Evolutionary conservation across 2,888 invertebrate genomes (phyloP), one percentile per base, ranked within the genome.

Genomic region (Drosophila maculinotata): DNA sequence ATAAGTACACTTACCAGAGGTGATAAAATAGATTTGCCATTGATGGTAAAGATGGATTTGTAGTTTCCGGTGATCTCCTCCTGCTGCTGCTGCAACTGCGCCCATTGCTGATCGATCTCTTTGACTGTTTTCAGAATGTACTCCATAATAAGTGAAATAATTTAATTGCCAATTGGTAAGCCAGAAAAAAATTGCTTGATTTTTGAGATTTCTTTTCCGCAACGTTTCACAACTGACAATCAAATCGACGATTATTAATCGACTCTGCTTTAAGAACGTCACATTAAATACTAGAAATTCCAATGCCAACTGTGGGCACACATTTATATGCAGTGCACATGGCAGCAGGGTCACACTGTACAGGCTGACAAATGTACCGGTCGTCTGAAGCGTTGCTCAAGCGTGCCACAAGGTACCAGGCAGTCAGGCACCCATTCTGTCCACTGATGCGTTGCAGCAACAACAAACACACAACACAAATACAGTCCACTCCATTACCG

Each of bases 401-500:
- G 78, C 78, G 59, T 78, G 86, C 72, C 63, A 57, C 62, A 76
- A 76, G 72, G 66, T 76, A 64, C 51, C 28, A 45, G 45, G 14
- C 48, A 17, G 17, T 41, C 23, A 33, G 26, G 26, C 23, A 36
- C 15, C n/a, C n/a, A n/a, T n/a, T n/a, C n/a, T 8, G 58, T 26
- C 49, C 48, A 57, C 44, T 44, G 38, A 58, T 48, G 71, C 71
- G 71, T 59, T 56, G 65, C 70, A 72, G 30, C 72, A 70, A 66
- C 73, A 66, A 66, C 58, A 71, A 69, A 47, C 51, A 44, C 44
- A 70, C 73, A 75, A 76, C 72, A 75, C 89, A 90, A 90, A 89
- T 89, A 87, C 76, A 88, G 78, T 89, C 83, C 89, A 90, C 84
- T 89, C 90, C 87, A 89, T 89, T 89, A 89, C 89, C 79, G 79